These are phyloP conservation scores for Harpagifer antarcticus DNA, from an alignment of 2,797 vertebrate genomes.

Conservation along the genomic window DNA sequence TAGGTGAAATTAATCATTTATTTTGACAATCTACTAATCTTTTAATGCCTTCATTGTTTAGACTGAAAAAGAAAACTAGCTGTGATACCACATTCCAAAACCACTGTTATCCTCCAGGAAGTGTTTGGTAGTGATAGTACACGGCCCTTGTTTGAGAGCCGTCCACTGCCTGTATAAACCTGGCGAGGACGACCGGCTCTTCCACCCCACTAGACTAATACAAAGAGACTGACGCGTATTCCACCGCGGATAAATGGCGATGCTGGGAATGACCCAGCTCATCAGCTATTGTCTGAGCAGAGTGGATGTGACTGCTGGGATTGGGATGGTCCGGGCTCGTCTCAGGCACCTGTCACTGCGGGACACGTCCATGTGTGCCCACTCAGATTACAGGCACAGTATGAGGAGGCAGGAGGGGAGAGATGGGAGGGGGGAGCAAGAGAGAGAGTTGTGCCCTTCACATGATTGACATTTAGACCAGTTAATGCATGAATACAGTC, in stretches of 20 bases:
- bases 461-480: conserved; percentile 29
- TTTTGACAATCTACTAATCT: accelerated
- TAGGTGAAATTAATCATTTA: no score
- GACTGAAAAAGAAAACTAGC: not conserved
- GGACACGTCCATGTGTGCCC: conserved; percentile 61
- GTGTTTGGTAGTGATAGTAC: conserved; percentile 25
- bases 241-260: conserved; percentile 55
- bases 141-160: conserved; percentile 31
- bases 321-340: conserved; percentile 63
- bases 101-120: conserved; percentile 10
- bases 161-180: conserved; percentile 30
- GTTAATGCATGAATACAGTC: conserved; percentile 42
- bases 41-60: not conserved
- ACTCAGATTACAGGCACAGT: conserved; percentile 52
- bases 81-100: conserved; percentile 5
- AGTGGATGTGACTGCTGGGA: conserved; percentile 77
- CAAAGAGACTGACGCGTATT: conserved; percentile 72
- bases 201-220: conserved; percentile 61
- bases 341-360: conserved; percentile 72
- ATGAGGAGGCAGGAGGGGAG: conserved; percentile 29
- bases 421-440: not conserved
- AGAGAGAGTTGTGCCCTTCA: conserved; percentile 42
- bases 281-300: conserved; percentile 77
- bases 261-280: conserved; percentile 59
- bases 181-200: conserved; percentile 44